Evolutionary conservation across 35 echinoderm and acorn worm species (phyloP), one percentile per base, ranked within the genome.

Genomic region (Apostichopus parvimensis): DNA sequence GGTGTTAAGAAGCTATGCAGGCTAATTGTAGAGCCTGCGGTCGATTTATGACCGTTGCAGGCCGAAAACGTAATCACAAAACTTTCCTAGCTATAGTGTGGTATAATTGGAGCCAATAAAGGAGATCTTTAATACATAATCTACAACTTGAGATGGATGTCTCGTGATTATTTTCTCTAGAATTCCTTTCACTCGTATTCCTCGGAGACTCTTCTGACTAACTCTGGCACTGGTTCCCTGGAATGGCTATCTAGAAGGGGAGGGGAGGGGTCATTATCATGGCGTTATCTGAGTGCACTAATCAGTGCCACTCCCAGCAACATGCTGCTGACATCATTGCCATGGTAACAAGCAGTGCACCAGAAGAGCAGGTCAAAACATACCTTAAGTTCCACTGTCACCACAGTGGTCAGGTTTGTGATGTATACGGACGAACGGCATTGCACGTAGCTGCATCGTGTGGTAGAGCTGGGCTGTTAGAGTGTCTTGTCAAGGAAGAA

Each of bases 361-460:
- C 85, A 52, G 90, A 92, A 70, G 89, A 91, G 14, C 92, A 95
- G 90, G 94, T 99, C 92, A 96, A 95, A 72, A 77, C 77, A 8
- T 94, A 91, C 84, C 25, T 96, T 21, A 77, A 23, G 26, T 24
- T 52, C 1, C 77, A 89, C 76, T 96, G 97, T 78, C 79, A 77
- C 81, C 93, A 92, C 53, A 79, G 92, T 9, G 91, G 85, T n/a
- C 93, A 93, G 55, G 91, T 98, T 2, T 90, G 90, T 1, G 97
- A 98, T 75, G 66, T 6, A 62, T 66, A 59, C 56, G 97, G 97
- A 7, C 87, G 97, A 54, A 99, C 91, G 5, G 77, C 92, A 4
- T 90, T 99, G 22, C 94, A 96, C 61, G 93, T 99, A 52, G 97
- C 95, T 54, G 95, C 97, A 18, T 99, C 97, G 8, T 94, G 93